Conservation (phyloP, 2,113 vertebrate species). For the Pandion haliaetus region DNA sequence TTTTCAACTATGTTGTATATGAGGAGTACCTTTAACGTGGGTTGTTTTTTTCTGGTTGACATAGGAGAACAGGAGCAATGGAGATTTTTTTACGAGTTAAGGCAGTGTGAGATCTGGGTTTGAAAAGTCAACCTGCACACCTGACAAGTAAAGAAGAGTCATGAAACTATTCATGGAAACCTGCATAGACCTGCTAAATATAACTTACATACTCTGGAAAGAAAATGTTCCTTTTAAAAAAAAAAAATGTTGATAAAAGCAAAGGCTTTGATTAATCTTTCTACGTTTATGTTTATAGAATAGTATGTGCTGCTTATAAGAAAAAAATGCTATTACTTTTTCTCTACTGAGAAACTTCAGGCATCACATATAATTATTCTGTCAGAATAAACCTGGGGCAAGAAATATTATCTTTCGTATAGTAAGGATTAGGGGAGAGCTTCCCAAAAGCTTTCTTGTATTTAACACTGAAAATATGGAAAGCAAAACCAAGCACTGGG, state of each 20-base stretch:
- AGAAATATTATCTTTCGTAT: not conserved
- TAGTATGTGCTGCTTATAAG: not conserved
- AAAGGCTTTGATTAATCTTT: not conserved
- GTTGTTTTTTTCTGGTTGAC: not conserved
- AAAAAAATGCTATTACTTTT: not conserved
- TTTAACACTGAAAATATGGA: not conserved
- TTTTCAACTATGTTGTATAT: not conserved
- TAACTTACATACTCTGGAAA: not conserved
- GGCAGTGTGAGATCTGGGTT: not conserved
- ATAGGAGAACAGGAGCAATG: not conserved
- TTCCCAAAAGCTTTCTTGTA: not conserved
- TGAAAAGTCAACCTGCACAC: not conserved
- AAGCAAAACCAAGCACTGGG: not conserved
- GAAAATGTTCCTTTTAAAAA: not conserved
- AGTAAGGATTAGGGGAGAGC: not conserved
- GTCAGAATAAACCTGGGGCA: not conserved
- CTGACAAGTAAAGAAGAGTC: not conserved
- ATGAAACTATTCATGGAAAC: not conserved
- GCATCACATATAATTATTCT: not conserved
- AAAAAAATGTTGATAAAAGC: not conserved
- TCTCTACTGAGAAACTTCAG: not conserved
- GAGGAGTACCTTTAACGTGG: not conserved
- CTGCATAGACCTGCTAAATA: not conserved
- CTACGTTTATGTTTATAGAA: not conserved
- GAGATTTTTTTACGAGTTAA: not conserved